Evolutionary conservation across 2,888 invertebrate species (phyloP).

Genomic region (Aporophyla nigra): DNA sequence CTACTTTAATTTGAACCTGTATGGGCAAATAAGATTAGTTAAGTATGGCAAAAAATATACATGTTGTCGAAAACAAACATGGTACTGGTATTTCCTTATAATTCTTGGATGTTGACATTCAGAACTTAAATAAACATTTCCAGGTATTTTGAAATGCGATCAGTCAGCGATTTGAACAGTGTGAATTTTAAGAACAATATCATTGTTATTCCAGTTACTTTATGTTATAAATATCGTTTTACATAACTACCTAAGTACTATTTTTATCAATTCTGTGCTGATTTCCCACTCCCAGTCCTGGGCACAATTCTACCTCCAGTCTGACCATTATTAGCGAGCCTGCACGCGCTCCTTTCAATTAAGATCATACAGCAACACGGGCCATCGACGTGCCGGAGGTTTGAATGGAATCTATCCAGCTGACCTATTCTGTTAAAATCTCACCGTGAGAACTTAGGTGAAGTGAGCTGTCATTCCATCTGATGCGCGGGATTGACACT

Average conservation of each 20-base stretch:
- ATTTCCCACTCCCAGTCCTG: background rate
- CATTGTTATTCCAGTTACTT: background rate
- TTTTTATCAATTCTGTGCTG: background rate
- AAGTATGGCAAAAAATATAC: too few species aligned
- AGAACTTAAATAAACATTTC: constrained; percentile 45
- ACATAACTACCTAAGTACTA: background rate
- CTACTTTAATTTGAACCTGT: too few species aligned
- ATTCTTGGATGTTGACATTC: constrained; percentile 40
- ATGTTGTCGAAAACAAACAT: constrained; percentile 15
- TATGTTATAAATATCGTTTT: too few species aligned
- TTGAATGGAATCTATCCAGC: background rate
- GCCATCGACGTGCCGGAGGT: too few species aligned
- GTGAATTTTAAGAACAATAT: constrained; percentile 38
- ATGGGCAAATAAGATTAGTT: too few species aligned
- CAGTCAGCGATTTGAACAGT: constrained; percentile 37
- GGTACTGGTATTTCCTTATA: constrained; percentile 2
- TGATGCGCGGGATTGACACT: too few species aligned
- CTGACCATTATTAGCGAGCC: background rate
- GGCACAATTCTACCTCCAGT: background rate
- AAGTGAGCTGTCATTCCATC: too few species aligned
- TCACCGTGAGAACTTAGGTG: too few species aligned
- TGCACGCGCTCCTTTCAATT: background rate
- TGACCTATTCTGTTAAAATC: too few species aligned
- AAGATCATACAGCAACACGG: background rate
- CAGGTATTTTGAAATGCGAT: constrained; percentile 42